phyloP scores from a whole-genome alignment of 2,113 vertebrate genomes.

The Eidolon helvum region DNA sequence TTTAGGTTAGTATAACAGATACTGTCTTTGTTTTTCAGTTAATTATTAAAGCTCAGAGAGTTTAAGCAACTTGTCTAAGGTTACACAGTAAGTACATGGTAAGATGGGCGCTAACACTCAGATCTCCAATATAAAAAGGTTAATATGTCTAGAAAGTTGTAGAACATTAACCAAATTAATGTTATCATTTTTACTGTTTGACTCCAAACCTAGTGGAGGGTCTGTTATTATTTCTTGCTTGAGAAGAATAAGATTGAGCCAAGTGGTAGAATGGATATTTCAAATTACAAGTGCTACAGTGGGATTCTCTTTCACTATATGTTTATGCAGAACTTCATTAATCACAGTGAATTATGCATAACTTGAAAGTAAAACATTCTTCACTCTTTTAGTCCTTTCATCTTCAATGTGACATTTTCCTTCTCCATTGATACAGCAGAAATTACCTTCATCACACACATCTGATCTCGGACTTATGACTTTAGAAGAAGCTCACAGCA shows the following conservation, averaged over 20 bases:
- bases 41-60: conserved; percentile 16
- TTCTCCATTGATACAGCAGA: background rate
- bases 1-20: background rate
- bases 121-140: conserved; percentile 25
- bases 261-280: background rate
- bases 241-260: background rate
- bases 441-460: background rate
- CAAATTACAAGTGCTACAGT: background rate
- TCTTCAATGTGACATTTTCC: background rate
- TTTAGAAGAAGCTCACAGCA: conserved; percentile 6
- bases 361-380: background rate
- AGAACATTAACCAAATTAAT: conserved; percentile 1
- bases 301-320: background rate
- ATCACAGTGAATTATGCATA: background rate
- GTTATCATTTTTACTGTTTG: background rate
- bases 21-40: conserved; percentile 1
- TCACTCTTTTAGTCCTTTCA: background rate
- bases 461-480: background rate
- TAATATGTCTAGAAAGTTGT: conserved; percentile 15
- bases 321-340: background rate
- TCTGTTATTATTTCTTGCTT: conserved; percentile 8
- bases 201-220: background rate
- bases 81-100: background rate
- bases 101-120: background rate
- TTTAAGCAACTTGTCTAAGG: conserved; percentile 13